Base-by-base conservation (phyloP, 1,140 invertebrate genomes). In the Steinernema khuongi region DNA sequence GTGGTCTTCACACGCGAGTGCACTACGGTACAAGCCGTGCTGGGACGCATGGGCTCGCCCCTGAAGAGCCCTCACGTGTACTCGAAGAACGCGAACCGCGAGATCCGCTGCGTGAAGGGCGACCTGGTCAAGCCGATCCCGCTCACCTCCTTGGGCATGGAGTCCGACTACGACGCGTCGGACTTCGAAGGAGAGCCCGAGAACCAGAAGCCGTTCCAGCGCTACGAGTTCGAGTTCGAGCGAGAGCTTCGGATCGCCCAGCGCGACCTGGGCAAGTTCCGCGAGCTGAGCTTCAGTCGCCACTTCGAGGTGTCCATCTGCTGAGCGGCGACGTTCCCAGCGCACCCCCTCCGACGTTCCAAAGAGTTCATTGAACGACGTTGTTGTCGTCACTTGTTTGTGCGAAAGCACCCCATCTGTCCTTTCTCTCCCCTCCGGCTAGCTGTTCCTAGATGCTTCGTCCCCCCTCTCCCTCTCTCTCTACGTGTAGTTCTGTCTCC, bases 71-170 rank as follows among this genome's bases (percentile, higher is more conserved):
- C 79, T 11, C 74, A 81, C 60, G 74, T 80, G 26, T 79, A 79
- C 68, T 78, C 66, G 31, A 74, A 69, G 67, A 69, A 32, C n/a
- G 36, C 30, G 22, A 44, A 71, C 18, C 41, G 30, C 1, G 43
- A 72, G 28, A 66, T 78, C 22, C 68, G 79, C n/a, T 33, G 79
- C 32, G 70, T 81, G 2, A 71, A 81, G 28, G 79, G 79, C 11
- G 79, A 80, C 66, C 28, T 80, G 1, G 79, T 80, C 19, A 72
- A 75, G 60, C 66, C 81, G 41, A 75, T 83, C 26, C 79, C 79
- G 11, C 33, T 80, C 19, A 70, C 81, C 11, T 41, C 30, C 31
- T 69, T 80, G 17, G 79, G 81, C n/a, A 80, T 81, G 70, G 79
- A 80, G 70, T 68, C 44, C 36, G 79, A 80, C 66, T 80, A 70